These are phyloP conservation scores for Pilophorus perplexus DNA, from an alignment of 2,888 invertebrate genomes.

Conservation along the genomic window DNA sequence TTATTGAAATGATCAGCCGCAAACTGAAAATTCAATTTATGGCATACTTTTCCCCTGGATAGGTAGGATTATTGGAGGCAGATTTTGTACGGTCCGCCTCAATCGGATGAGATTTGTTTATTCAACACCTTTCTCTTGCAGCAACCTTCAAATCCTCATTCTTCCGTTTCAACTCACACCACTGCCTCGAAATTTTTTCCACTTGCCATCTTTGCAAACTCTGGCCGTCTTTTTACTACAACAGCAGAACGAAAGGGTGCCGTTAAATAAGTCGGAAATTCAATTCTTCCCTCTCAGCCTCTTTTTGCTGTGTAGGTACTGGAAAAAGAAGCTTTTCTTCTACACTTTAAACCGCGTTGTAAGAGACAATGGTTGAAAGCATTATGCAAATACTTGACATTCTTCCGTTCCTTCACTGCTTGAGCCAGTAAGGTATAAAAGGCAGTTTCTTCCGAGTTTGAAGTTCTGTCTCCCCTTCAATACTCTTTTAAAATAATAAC, in stretches of 20 bases:
- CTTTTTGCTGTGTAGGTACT: too few species aligned
- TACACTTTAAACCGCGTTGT: constrained; percentile 7
- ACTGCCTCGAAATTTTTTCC: background rate
- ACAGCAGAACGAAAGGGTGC: too few species aligned
- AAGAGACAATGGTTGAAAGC: constrained; percentile 11
- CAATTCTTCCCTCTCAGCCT: too few species aligned
- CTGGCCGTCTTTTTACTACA: background rate
- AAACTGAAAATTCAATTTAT: too few species aligned
- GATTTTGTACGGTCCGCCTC: background rate
- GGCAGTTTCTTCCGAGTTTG: constrained; percentile 7
- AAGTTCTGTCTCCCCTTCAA: background rate
- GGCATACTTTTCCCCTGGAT: too few species aligned
- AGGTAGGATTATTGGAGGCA: background rate
- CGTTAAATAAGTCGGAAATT: too few species aligned
- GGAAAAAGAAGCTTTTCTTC: background rate
- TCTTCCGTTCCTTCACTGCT: constrained; percentile 1
- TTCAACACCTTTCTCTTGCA: background rate
- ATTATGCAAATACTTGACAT: constrained; percentile 22
- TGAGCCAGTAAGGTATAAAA: constrained; percentile 4
- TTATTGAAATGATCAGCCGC: too few species aligned
- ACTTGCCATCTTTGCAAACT: background rate
- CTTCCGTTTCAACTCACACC: background rate
- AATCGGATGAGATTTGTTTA: background rate
- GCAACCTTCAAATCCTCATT: background rate
- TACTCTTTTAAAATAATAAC: constrained; percentile 8